Evolutionary conservation across 2,888 invertebrate genomes (phyloP).

Genomic region (Lymantria dispar): DNA sequence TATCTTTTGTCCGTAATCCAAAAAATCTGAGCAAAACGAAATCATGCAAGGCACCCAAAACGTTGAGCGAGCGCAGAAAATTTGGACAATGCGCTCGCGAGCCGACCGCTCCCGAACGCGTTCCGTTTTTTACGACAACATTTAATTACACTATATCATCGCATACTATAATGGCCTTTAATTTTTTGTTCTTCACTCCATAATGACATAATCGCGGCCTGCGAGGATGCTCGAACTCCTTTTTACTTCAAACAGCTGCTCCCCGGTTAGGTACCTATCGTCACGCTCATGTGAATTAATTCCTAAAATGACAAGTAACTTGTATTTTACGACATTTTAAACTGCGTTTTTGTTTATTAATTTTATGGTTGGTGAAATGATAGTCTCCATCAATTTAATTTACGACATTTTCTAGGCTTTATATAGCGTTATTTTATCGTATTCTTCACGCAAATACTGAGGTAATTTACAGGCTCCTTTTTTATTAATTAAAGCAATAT

Average conservation of each 20-base stretch:
- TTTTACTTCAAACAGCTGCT: slow-evolving; percentile 49
- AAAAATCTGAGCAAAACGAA: slow-evolving; percentile 12
- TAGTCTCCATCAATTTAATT: slow-evolving; percentile 1
- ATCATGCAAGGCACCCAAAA: slow-evolving; percentile 15
- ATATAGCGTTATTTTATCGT: neutral
- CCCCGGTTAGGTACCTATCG: neutral
- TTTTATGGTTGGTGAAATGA: slow-evolving; percentile 4
- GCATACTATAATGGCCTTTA: slow-evolving; percentile 77
- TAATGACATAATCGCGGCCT: slow-evolving; percentile 77
- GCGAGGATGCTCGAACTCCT: slow-evolving; percentile 43
- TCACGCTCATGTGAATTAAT: slow-evolving; percentile 19
- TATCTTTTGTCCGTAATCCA: neutral
- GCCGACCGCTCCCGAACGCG: slow-evolving; percentile 23
- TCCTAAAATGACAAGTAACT: slow-evolving; percentile 14
- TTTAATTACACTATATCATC: slow-evolving; percentile 79
- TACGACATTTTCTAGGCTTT: neutral
- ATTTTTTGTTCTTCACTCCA: slow-evolving; percentile 55
- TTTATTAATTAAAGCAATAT: no score
- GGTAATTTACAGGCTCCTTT: no score
- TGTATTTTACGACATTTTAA: slow-evolving; percentile 18
- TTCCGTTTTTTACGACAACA: slow-evolving; percentile 38
- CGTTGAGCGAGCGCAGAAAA: slow-evolving; percentile 20
- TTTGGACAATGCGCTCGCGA: slow-evolving; percentile 36
- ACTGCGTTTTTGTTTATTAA: slow-evolving; percentile 10
- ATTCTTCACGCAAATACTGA: neutral